phyloP scores from a whole-genome alignment of 2,113 vertebrate genomes.

The Myrmecobius fasciatus region DNA sequence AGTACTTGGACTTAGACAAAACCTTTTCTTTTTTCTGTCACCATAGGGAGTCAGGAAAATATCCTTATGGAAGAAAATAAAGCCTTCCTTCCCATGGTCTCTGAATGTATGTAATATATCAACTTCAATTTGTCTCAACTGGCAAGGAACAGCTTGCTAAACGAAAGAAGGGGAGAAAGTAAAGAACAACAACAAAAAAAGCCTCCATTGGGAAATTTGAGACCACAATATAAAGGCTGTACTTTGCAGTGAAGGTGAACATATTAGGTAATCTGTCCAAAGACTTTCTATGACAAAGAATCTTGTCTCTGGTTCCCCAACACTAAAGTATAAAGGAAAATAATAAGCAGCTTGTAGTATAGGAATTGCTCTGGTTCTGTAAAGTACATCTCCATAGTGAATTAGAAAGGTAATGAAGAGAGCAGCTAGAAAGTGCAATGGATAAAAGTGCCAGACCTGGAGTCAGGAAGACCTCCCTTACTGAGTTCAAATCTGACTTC shows the following conservation, averaged over 20 bases:
- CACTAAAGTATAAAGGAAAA: background rate
- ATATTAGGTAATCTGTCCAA: conserved; percentile 20
- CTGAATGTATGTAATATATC: background rate
- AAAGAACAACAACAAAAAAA: background rate
- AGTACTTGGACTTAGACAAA: background rate
- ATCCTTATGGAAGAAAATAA: conserved; percentile 1
- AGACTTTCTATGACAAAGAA: background rate
- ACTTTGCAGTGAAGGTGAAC: background rate
- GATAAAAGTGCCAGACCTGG: background rate
- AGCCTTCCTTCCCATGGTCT: background rate
- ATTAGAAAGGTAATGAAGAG: background rate
- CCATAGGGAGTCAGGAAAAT: background rate
- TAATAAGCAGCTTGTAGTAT: background rate
- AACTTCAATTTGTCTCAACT: background rate
- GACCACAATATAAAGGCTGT: background rate
- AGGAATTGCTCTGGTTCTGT: conserved; percentile 13
- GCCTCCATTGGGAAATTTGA: background rate
- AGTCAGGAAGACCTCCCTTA: background rate
- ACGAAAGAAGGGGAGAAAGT: background rate
- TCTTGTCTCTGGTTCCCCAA: background rate
- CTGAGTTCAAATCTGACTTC: background rate
- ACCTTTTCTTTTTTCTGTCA: background rate
- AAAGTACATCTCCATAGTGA: background rate
- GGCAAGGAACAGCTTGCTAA: background rate
- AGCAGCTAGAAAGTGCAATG: background rate